Evolutionary conservation across 2,888 invertebrate genomes (phyloP).

Genomic region (Drosophila mayaguana): DNA sequence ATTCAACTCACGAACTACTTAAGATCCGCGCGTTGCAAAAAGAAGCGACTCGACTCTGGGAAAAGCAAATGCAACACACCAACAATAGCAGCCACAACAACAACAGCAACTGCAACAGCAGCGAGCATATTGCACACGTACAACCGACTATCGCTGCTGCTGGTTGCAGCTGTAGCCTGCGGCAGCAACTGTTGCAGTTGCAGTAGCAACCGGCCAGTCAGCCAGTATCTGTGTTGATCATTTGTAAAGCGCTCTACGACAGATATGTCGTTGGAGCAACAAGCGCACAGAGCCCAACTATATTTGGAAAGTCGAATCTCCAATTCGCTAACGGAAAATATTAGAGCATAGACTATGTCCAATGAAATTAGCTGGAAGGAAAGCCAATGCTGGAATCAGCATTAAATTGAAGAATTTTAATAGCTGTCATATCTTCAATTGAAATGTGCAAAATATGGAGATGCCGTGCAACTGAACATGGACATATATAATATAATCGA

Average conservation of each 20-base stretch:
- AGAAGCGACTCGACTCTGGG: conserved; percentile 72
- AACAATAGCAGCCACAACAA: conserved; percentile 39
- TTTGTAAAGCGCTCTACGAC: conserved; percentile 73
- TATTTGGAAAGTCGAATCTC: conserved; percentile 54
- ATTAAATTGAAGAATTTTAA: background rate
- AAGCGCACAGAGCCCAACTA: conserved; percentile 41
- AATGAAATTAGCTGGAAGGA: conserved; percentile 13
- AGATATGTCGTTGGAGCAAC: conserved; percentile 63
- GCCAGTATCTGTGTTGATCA: conserved; percentile 76
- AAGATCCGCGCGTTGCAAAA: conserved; percentile 71
- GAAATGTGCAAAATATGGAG: background rate
- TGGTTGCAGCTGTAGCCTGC: conserved; percentile 38
- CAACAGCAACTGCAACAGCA: conserved; percentile 34
- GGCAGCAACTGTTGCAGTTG: conserved; percentile 56
- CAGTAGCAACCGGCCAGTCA: conserved; percentile 68
- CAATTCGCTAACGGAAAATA: conserved; percentile 44
- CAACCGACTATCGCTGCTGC: conserved; percentile 48
- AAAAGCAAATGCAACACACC: conserved; percentile 51
- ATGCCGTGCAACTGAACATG: background rate
- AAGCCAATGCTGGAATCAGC: background rate
- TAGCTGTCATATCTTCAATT: background rate
- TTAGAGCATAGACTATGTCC: conserved; percentile 3
- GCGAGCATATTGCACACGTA: conserved; percentile 72
- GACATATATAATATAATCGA: background rate
- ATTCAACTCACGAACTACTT: conserved; percentile 83